phyloP scores from a whole-genome alignment of 2,888 invertebrate genomes.

The Drosophila macrothrix region DNA sequence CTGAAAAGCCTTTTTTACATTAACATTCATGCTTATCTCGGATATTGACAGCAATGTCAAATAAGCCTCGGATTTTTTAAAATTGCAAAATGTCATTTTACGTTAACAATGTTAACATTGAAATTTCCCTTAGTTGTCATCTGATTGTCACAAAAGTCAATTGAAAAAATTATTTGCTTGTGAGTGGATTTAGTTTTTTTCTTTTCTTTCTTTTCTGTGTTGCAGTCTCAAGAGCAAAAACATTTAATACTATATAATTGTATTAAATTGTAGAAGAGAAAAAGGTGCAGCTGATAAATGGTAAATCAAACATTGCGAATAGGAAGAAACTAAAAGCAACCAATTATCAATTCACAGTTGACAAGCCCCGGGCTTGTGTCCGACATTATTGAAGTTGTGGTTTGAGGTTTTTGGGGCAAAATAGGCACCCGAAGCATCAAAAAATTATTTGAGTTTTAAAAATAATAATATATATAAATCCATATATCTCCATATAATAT shows the following conservation, averaged over 20 bases:
- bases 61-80: not conserved
- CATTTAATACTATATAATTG: too few relatives aligned
- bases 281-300: constrained; percentile 14
- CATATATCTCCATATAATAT: not conserved
- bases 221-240: constrained; percentile 15
- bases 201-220: not conserved
- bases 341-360: constrained; percentile 25
- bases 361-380: constrained; percentile 70
- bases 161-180: not conserved
- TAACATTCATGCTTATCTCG: not conserved
- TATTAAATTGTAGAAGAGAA: not conserved
- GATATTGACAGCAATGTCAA: not conserved
- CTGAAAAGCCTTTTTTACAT: not conserved
- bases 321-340: not conserved
- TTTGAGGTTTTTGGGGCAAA: constrained; percentile 29
- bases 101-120: not conserved
- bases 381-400: constrained; percentile 45
- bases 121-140: not conserved
- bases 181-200: not conserved
- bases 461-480: too few relatives aligned
- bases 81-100: not conserved
- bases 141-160: not conserved
- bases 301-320: constrained; percentile 10
- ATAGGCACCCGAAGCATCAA: constrained; percentile 17
- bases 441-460: too few relatives aligned